phyloP scores from a whole-genome alignment of 2,797 vertebrate species.

The Anguilla megastoma region DNA sequence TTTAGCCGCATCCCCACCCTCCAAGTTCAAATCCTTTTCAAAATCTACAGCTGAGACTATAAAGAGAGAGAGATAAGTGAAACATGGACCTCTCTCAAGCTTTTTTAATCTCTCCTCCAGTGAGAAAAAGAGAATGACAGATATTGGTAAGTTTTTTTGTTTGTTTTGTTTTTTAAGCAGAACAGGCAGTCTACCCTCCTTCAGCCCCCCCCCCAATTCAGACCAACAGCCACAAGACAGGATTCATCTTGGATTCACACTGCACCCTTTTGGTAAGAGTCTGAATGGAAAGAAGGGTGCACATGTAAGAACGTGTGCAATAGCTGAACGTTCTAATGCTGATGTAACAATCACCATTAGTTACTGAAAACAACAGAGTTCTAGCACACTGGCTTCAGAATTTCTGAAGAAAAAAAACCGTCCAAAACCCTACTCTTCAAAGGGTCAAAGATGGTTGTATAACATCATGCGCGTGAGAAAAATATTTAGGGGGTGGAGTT shows the following conservation, averaged over 20 bases:
- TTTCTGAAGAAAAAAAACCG: background rate
- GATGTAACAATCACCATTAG: too few relatives aligned
- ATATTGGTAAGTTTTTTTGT: background rate
- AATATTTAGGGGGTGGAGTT: background rate
- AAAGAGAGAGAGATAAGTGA: too few relatives aligned
- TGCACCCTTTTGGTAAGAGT: background rate
- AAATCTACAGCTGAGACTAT: background rate
- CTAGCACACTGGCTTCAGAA: background rate
- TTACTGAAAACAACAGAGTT: background rate
- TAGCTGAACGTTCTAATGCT: too few relatives aligned
- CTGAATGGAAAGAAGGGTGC: background rate
- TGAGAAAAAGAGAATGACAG: background rate
- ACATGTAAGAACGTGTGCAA: background rate
- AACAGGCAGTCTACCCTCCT: too few relatives aligned
- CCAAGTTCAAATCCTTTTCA: background rate
- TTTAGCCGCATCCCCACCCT: background rate
- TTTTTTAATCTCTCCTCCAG: background rate
- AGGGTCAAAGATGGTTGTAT: background rate
- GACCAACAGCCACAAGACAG: background rate
- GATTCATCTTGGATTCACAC: background rate
- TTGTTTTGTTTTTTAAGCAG: background rate
- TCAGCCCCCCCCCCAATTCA: background rate
- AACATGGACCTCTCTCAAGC: too few relatives aligned
- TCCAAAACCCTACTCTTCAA: background rate
- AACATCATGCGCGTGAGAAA: background rate